Evolutionary conservation across 2,888 invertebrate genomes (phyloP).

Genomic region (Spodoptera picta): DNA sequence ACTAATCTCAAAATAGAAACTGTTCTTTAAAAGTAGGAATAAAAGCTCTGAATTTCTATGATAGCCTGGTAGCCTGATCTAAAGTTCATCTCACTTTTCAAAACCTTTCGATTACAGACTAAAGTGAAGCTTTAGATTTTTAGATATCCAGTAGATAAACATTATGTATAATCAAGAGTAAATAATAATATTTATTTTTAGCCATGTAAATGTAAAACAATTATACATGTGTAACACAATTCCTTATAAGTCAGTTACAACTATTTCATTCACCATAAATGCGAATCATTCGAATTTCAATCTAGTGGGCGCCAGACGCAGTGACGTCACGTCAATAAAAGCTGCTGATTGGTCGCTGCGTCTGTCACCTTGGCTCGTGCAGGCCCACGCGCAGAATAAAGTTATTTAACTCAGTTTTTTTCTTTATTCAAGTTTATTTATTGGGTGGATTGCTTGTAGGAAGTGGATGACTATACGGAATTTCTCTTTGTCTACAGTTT

Average conservation of each 20-base stretch:
- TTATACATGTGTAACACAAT: constrained; percentile 33
- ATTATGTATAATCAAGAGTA: too few relatives aligned
- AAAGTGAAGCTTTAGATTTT: too few relatives aligned
- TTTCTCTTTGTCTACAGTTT: constrained; percentile 50
- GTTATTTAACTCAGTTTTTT: constrained; percentile 51
- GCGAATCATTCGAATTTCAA: constrained; percentile 48
- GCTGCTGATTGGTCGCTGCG: constrained; percentile 45
- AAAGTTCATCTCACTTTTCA: too few relatives aligned
- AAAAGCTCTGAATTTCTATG: too few relatives aligned
- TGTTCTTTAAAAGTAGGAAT: too few relatives aligned
- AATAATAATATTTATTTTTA: neutral
- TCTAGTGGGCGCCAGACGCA: constrained; percentile 51
- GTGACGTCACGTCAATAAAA: constrained; percentile 53
- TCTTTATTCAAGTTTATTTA: constrained; percentile 33
- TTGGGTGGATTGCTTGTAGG: constrained; percentile 39
- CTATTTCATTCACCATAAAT: constrained; percentile 55
- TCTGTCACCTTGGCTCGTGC: constrained; percentile 56
- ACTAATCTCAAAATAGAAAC: too few relatives aligned
- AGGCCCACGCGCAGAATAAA: constrained; percentile 58
- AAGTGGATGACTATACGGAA: constrained; percentile 36
- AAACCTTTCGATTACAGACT: too few relatives aligned
- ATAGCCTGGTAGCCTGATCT: too few relatives aligned
- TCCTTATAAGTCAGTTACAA: constrained; percentile 40
- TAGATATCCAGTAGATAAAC: too few relatives aligned
- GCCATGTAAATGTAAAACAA: constrained; percentile 13